Percentiles rank a stretch among this genome's conserved stretches.
These are phyloP conservation scores for Mionectes macconnelli DNA, from an alignment of 2,113 vertebrate genomes.

Conservation along the genomic window DNA sequence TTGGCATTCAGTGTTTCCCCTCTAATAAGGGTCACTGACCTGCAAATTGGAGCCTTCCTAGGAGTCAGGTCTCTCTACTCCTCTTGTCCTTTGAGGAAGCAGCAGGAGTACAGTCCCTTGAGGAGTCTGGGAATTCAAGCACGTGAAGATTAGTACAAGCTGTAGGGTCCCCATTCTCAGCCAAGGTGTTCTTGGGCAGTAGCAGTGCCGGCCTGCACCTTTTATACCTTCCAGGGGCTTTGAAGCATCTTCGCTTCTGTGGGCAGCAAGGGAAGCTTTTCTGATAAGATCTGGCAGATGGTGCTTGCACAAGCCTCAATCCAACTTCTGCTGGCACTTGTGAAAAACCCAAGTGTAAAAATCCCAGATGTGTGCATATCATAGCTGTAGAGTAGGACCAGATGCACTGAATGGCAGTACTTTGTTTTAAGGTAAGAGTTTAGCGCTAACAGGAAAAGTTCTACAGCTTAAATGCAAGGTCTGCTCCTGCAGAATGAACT, in stretches of 20 bases:
- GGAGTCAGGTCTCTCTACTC: neutral
- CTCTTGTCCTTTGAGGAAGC: neutral
- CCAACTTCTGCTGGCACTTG: neutral
- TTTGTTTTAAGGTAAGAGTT: neutral
- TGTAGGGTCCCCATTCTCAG: neutral
- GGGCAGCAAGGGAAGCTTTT: neutral
- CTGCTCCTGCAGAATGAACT: neutral
- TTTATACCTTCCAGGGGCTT: neutral
- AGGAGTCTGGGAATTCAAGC: neutral
- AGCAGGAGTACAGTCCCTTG: accelerated
- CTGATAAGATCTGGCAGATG: neutral
- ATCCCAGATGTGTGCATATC: neutral
- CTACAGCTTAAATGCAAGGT: neutral
- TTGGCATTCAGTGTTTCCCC: accelerated
- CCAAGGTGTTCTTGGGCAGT: neutral
- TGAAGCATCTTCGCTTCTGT: neutral
- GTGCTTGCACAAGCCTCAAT: neutral
- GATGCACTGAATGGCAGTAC: accelerated
- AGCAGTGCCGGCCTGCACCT: neutral
- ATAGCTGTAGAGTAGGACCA: neutral
- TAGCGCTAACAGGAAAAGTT: neutral
- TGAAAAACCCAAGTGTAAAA: neutral
- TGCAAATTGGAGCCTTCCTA: neutral
- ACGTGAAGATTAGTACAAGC: accelerated
- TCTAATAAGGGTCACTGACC: neutral